These are phyloP conservation scores for Orcinus orca DNA, from an alignment of 2,113 vertebrate species.

Conservation along the genomic window DNA sequence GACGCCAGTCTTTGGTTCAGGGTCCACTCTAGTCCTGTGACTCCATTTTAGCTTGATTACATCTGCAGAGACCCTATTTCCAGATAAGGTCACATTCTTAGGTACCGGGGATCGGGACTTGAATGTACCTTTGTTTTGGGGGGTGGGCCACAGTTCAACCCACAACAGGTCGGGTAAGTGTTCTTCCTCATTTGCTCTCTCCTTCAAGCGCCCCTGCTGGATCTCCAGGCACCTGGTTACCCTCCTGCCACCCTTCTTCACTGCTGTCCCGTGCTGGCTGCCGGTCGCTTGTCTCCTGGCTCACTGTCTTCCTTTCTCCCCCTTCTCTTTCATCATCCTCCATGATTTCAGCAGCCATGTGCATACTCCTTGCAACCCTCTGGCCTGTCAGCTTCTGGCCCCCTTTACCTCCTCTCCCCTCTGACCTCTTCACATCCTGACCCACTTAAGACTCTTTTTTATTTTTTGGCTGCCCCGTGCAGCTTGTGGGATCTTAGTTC, in stretches of 20 bases:
- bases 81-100: background rate
- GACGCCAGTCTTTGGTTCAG: background rate
- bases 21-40: background rate
- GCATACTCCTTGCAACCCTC: background rate
- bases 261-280: background rate
- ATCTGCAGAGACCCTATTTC: background rate
- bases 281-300: background rate
- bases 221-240: background rate
- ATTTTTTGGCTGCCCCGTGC: too few species aligned
- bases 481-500: too few species aligned
- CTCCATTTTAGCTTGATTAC: background rate
- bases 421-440: background rate
- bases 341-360: background rate
- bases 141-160: too few species aligned
- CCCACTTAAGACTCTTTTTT: background rate
- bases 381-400: background rate
- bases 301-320: background rate
- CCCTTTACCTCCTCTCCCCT: background rate
- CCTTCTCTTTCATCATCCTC: background rate
- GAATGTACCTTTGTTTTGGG: background rate
- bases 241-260: background rate
- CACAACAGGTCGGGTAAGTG: background rate
- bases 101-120: background rate
- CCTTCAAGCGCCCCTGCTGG: background rate
- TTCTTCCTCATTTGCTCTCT: too few species aligned